phyloP scores from a whole-genome alignment of 1,140 invertebrate species.

The Nilaparvata lugens region DNA sequence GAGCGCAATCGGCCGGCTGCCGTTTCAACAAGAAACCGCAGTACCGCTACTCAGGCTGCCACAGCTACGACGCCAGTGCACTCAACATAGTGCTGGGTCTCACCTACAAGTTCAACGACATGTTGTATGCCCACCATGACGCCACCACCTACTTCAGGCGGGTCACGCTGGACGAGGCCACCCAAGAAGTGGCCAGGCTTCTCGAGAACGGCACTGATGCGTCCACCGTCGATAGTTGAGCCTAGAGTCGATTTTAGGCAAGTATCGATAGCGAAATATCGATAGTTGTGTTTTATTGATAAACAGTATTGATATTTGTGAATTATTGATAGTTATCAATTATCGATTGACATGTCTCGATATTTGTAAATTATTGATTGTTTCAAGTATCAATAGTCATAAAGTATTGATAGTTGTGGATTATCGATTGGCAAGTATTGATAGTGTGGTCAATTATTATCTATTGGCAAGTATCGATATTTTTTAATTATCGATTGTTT shows the following conservation, averaged over 20 bases:
- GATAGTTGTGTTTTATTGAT: too few relatives aligned
- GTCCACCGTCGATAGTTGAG: slow-evolving; percentile 12
- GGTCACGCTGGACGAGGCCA: neutral
- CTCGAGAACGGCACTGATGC: slow-evolving; percentile 10
- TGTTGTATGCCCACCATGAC: slow-evolving; percentile 13
- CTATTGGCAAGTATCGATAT: too few relatives aligned
- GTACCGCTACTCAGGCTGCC: slow-evolving; percentile 87
- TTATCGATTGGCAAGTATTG: too few relatives aligned
- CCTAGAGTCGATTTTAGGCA: neutral
- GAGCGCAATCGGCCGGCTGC: slow-evolving; percentile 68
- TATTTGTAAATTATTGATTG: too few relatives aligned
- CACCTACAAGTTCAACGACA: slow-evolving; percentile 62
- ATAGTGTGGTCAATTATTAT: too few relatives aligned
- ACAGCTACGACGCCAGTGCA: slow-evolving; percentile 81
- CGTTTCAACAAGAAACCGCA: slow-evolving; percentile 82
- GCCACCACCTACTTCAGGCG: neutral
- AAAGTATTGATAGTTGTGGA: too few relatives aligned
- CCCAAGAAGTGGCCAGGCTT: slow-evolving; percentile 7
- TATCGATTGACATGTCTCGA: too few relatives aligned
- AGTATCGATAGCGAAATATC: too few relatives aligned
- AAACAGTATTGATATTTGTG: too few relatives aligned
- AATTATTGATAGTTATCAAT: too few relatives aligned
- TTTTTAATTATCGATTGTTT: slow-evolving; percentile 11
- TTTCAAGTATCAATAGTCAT: too few relatives aligned
- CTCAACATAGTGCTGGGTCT: slow-evolving; percentile 81